Evolutionary conservation across 2,113 vertebrate genomes (phyloP), one percentile per base, ranked within the genome.

Genomic region (Pluvianellus socialis): DNA sequence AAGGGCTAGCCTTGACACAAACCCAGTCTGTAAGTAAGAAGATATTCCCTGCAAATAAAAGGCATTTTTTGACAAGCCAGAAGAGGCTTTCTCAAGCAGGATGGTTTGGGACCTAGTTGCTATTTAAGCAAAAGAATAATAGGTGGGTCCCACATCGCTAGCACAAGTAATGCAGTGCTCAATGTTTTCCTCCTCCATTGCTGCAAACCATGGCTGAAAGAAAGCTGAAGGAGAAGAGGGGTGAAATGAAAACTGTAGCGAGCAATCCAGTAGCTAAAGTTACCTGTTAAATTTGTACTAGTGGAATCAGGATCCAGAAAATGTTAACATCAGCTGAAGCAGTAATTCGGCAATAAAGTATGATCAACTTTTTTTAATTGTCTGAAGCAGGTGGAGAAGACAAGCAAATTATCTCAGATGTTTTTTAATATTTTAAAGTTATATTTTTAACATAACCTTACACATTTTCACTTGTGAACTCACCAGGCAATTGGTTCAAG

Each of bases 401-500:
- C 56, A 95, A 94, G 80, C 65, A 95, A 87, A 79, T 87, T 79
- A 92, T 33, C 56, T 89, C 80, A 76, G 70, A 88, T 80, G 61
- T 7, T 61, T 77, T 76, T 65, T 30, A 79, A 45, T 92, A 84
- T 52, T 95, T 93, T 92, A 16, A 63, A 80, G 88, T 86, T 50
- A 50, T 63, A 80, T 65, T 68, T 92, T 88, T 85, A 91, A 93
- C 76, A 89, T n/a, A 94, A 86, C 14, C 40, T 95, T 89, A 91
- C 10, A 82, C 58, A 92, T 75, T 96, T 95, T 86, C 58, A 81
- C 44, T 81, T 68, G 49, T 61, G 40, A 94, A 94, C 66, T 94
- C 94, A 96, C 77, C 73, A 79, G 81, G 58, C 50, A 75, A 92
- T 79, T 71, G 52, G 61, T 30, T 94, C 58, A 92, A 86, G 85